A percentile compares a stretch with the other conserved stretches of the same genome.
Evolutionary conservation across 2,888 invertebrate species (phyloP).

Genomic region (Hydraecia micacea): DNA sequence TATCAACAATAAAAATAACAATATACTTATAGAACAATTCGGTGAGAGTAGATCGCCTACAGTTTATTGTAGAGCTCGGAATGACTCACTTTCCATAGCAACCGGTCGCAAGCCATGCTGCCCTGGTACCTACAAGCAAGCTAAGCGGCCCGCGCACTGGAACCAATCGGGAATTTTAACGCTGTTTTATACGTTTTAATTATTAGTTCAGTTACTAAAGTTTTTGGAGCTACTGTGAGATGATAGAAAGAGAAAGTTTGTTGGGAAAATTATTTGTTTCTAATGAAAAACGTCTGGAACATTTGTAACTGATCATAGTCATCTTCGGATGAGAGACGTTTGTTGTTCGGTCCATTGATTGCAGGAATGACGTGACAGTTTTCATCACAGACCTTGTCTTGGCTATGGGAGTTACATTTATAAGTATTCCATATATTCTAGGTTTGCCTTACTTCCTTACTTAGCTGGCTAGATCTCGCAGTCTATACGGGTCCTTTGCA

Average conservation of each 20-base stretch:
- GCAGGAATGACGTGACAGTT: conserved; percentile 22
- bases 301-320: conserved; percentile 12
- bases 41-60: conserved; percentile 76
- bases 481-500: neutral
- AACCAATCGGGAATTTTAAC: conserved; percentile 55
- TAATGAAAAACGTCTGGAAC: conserved; percentile 5
- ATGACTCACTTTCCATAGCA: conserved; percentile 76
- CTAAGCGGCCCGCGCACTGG: conserved; percentile 36
- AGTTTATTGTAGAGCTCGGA: conserved; percentile 68
- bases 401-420: neutral
- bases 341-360: conserved; percentile 14
- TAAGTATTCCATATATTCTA: neutral
- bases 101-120: conserved; percentile 61
- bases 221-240: conserved; percentile 11
- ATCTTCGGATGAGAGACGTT: neutral
- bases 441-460: neutral
- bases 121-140: conserved; percentile 8
- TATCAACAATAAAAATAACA: conserved; percentile 3
- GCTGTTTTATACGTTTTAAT: conserved; percentile 32
- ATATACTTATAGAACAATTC: conserved; percentile 30
- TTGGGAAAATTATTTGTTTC: conserved; percentile 32
- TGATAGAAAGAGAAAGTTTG: conserved; percentile 44
- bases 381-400: neutral
- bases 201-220: conserved; percentile 28
- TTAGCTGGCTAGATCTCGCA: neutral